Percentiles rank a stretch among this genome's conserved stretches.
Conservation (phyloP, 2,888 invertebrate genomes). For the Thumatha senex region DNA sequence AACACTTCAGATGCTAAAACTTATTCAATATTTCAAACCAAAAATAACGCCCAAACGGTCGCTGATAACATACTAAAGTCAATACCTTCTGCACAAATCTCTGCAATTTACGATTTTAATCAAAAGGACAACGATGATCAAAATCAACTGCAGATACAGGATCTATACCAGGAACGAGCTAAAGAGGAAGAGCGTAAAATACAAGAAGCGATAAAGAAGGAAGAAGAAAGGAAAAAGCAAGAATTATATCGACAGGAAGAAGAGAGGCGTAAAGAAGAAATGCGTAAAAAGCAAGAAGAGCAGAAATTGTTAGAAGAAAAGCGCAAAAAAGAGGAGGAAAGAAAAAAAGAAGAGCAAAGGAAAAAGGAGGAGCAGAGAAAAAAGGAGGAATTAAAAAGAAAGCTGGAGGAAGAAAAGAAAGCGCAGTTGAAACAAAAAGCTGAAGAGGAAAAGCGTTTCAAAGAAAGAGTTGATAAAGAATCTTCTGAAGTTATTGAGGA, state of each 20-base stretch:
- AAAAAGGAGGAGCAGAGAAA: slow-evolving; percentile 63
- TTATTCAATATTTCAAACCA: slow-evolving; percentile 66
- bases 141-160: slow-evolving; percentile 30
- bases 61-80: slow-evolving; percentile 67
- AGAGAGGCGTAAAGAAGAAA: slow-evolving; percentile 35
- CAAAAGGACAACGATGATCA: slow-evolving; percentile 45
- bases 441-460: slow-evolving; percentile 58
- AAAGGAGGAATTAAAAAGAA: slow-evolving; percentile 57
- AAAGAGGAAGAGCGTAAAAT: slow-evolving; percentile 47
- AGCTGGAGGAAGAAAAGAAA: slow-evolving; percentile 54
- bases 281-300: slow-evolving; percentile 40
- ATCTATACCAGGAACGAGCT: slow-evolving; percentile 42
- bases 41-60: slow-evolving; percentile 64
- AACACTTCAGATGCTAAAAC: slow-evolving; percentile 47
- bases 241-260: slow-evolving; percentile 39
- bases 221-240: slow-evolving; percentile 40
- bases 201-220: slow-evolving; percentile 39
- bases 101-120: slow-evolving; percentile 61
- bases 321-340: slow-evolving; percentile 58
- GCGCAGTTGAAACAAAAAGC: no score
- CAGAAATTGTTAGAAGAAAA: slow-evolving; percentile 47
- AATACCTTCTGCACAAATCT: not conserved
- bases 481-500: slow-evolving; percentile 58
- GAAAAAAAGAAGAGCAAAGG: slow-evolving; percentile 55
- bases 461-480: slow-evolving; percentile 64